These are phyloP conservation scores for Virgularia gustaviana DNA, from an alignment of 92 coral and sea anemone species.

Conservation along the genomic window DNA sequence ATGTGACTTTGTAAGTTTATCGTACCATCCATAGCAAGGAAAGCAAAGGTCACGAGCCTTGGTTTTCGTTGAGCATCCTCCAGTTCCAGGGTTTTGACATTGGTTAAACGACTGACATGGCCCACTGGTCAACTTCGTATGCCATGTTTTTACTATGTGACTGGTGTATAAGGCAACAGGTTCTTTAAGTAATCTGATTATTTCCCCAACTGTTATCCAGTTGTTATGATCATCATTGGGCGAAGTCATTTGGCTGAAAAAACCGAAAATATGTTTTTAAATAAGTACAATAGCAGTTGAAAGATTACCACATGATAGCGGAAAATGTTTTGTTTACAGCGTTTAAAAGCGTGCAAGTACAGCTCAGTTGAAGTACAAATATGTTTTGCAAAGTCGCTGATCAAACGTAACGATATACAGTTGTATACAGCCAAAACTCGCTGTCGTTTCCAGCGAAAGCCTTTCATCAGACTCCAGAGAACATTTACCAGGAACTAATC, in stretches of 20 bases:
- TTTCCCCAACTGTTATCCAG: constrained; percentile 26
- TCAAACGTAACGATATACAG: too few relatives aligned
- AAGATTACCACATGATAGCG: too few relatives aligned
- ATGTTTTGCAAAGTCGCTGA: too few relatives aligned
- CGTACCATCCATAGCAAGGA: constrained; percentile 1
- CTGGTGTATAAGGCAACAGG: constrained; percentile 5
- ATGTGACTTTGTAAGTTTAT: constrained; percentile 2
- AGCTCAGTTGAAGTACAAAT: too few relatives aligned
- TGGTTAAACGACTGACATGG: not conserved
- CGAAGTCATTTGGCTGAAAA: constrained; percentile 14
- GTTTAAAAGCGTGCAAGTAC: too few relatives aligned
- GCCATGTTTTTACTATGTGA: constrained; percentile 1
- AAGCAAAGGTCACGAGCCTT: not conserved
- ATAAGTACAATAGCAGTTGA: too few relatives aligned
- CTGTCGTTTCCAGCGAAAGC: too few relatives aligned
- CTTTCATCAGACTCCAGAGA: too few relatives aligned
- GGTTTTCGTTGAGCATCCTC: not conserved
- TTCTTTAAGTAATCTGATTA: constrained; percentile 6
- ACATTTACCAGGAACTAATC: too few relatives aligned
- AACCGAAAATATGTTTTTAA: too few relatives aligned
- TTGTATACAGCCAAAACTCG: too few relatives aligned
- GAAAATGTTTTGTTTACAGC: too few relatives aligned
- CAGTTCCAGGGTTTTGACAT: not conserved
- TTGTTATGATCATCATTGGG: not conserved
- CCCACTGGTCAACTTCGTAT: not conserved